Base-by-base conservation (phyloP, 37 sponge, comb jelly and placozoan genomes). In the Corticium candelabrum region DNA sequence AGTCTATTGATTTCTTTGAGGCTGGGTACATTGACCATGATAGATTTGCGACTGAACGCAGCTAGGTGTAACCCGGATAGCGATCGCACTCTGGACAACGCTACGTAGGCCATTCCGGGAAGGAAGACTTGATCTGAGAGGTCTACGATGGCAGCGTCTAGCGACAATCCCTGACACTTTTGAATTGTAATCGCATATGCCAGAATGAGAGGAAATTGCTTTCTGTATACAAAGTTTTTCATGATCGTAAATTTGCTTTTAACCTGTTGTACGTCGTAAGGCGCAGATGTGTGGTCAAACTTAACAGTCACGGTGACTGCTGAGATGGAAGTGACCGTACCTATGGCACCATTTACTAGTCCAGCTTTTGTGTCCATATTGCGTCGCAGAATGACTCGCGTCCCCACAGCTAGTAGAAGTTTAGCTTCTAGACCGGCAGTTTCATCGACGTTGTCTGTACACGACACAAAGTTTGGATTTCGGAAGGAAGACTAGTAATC, bases 21-120 rank as follows among this genome's bases (percentile, higher is more conserved):
- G 40, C 74, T 41, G 30, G 32, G 37, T 3, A 4, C 41, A 1
- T 5, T 39, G 1, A 81, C 83, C 33, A 37, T 82, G 1, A 82
- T 76, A 32, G 83, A 76, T 34, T 82, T 76, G 38, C 77, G 77
- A 82, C 37, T 39, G 50, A 81, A 81, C 36, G 50, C 67, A 31
- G 35, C 30, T 2, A 84, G 74, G 41, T 84, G 79, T 38, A 80
- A 68, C 31, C 85, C 85, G n/a, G 31, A 50, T 1, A 85, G 77
- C 40, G 80, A 76, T 15, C 77, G 7, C 21, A 85, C 85, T 37
- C 85, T 15, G 11, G 80, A 80, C 70, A 85, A 35, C 4, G 85
- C 85, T 11, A 85, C 85, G 75, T 80, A 85, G 3, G 85, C 80
- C 85, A 78, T 78, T n/a, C 85, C 80, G 1, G 75, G 41, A 29